phyloP scores from a whole-genome alignment of 2,888 invertebrate genomes.

The Leptinotarsa peninsularis region DNA sequence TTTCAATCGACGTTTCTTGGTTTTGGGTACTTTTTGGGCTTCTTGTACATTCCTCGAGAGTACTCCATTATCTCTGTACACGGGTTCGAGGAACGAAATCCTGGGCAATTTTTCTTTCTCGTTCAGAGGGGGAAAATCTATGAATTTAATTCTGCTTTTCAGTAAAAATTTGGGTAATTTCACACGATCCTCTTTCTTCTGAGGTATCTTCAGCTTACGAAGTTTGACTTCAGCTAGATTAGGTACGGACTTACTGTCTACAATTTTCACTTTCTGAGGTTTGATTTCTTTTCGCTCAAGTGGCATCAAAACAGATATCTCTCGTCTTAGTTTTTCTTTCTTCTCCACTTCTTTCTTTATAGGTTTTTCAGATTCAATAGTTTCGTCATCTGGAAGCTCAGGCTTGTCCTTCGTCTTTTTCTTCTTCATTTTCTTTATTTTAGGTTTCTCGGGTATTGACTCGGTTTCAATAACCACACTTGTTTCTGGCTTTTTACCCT shows the following conservation, averaged over 20 bases:
- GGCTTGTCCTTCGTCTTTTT: conserved; percentile 31
- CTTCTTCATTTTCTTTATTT: conserved; percentile 45
- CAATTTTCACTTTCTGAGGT: conserved; percentile 72
- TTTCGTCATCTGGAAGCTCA: conserved; percentile 48
- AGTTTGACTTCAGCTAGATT: conserved; percentile 74
- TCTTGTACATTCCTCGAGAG: conserved; percentile 68
- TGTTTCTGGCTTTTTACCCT: conserved; percentile 65
- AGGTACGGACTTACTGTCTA: conserved; percentile 68
- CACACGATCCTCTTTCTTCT: conserved; percentile 59
- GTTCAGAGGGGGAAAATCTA: conserved; percentile 64
- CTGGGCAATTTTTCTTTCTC: conserved; percentile 60
- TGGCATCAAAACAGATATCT: conserved; percentile 56
- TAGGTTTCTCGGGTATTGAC: conserved; percentile 36
- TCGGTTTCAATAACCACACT: conserved; percentile 59
- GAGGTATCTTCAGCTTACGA: conserved; percentile 63
- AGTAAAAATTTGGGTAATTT: conserved; percentile 76
- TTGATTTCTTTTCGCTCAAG: conserved; percentile 71
- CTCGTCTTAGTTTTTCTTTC: conserved; percentile 55
- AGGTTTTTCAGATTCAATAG: conserved; percentile 58
- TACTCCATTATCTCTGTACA: conserved; percentile 63
- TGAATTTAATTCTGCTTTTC: conserved; percentile 76
- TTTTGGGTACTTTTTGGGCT: conserved; percentile 62
- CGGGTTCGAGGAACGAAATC: conserved; percentile 61
- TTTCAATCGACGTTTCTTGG: conserved; percentile 62
- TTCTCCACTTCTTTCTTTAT: conserved; percentile 64